phyloP scores from a whole-genome alignment of 2,888 invertebrate genomes.

The Meganola albula region DNA sequence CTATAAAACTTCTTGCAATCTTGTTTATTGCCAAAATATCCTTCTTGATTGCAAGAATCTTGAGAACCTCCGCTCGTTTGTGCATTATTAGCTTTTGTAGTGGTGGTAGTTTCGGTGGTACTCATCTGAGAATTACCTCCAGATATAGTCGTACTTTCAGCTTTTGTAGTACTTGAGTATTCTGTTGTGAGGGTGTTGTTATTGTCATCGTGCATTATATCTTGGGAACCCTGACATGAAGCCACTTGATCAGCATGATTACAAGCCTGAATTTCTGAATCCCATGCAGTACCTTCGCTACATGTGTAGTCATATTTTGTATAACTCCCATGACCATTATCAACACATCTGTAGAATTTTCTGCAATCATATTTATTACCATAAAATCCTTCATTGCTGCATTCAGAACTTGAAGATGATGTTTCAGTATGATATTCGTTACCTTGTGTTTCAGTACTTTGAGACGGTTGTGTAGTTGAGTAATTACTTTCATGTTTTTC shows the following conservation, averaged over 20 bases:
- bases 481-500: constrained; percentile 17
- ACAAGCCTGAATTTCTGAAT: constrained; percentile 68
- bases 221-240: constrained; percentile 37
- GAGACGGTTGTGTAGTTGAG: constrained; percentile 12
- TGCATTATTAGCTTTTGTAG: constrained; percentile 12
- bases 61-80: not conserved
- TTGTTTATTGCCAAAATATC: constrained; percentile 79
- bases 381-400: constrained; percentile 67
- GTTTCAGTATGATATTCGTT: constrained; percentile 29
- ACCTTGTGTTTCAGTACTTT: constrained; percentile 22
- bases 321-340: constrained; percentile 58
- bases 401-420: constrained; percentile 29
- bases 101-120: constrained; percentile 8
- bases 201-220: constrained; percentile 37
- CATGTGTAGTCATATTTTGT: constrained; percentile 76
- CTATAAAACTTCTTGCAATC: constrained; percentile 82
- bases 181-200: constrained; percentile 17
- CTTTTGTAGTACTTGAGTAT: constrained; percentile 13
- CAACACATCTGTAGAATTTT: constrained; percentile 71
- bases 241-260: constrained; percentile 72
- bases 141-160: constrained; percentile 8
- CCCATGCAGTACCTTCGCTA: constrained; percentile 79
- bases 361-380: constrained; percentile 62
- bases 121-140: constrained; percentile 7
- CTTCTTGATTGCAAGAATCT: constrained; percentile 70